phyloP scores from a whole-genome alignment of 2,888 invertebrate species.

The Aricia artaxerxes region DNA sequence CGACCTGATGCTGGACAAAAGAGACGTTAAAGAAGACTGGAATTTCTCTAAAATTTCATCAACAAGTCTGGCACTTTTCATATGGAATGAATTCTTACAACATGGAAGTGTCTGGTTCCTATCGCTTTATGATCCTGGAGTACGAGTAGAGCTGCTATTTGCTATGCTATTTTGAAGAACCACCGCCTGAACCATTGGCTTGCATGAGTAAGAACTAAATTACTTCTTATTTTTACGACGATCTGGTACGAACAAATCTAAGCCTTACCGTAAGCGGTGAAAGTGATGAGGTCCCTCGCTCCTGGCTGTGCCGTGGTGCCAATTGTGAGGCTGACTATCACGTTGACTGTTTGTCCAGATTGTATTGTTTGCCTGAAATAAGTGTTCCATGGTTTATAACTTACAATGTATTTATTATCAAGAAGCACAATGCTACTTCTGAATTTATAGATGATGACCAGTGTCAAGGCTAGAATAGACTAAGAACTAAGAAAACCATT shows the following conservation, averaged over 20 bases:
- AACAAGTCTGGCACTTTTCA: neutral
- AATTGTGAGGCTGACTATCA: constrained; percentile 76
- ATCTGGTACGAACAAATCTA: neutral
- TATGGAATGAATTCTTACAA: neutral
- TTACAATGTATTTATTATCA: neutral
- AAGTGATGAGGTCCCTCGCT: constrained; percentile 82
- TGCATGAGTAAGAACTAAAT: neutral
- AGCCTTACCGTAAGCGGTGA: constrained; percentile 77
- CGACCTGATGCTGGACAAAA: constrained; percentile 48
- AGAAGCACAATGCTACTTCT: neutral
- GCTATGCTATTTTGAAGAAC: neutral
- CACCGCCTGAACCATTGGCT: neutral
- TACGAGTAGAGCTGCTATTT: neutral
- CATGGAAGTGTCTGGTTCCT: neutral
- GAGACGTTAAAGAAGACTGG: neutral
- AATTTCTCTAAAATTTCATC: neutral
- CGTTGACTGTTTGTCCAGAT: constrained; percentile 79
- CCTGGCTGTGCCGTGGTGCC: constrained; percentile 72
- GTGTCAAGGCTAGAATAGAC: neutral
- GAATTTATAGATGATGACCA: neutral
- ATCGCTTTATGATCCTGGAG: neutral
- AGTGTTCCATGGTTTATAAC: neutral
- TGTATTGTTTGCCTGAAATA: constrained; percentile 63
- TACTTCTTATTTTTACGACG: neutral
- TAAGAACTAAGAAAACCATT: neutral